Conservation (phyloP, 2,113 vertebrate genomes). For the Tachuris rubrigastra region DNA sequence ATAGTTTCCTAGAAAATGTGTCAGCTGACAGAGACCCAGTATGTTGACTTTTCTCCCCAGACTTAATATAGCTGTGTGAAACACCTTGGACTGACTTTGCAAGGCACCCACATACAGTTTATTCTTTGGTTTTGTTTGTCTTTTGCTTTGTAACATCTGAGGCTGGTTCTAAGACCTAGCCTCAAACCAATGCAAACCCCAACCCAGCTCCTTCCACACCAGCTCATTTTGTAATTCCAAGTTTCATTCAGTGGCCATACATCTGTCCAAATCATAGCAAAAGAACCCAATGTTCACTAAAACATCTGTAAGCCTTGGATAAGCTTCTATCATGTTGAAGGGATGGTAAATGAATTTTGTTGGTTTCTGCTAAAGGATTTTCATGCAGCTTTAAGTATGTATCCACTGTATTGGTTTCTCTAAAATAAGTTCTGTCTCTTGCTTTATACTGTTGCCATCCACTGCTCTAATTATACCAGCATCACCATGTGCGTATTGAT, state of each 20-base stretch:
- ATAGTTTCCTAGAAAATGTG: not conserved
- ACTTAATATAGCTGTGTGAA: not conserved
- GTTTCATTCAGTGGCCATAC: not conserved
- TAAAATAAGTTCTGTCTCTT: constrained; percentile 61
- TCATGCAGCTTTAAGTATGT: not conserved
- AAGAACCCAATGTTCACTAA: not conserved
- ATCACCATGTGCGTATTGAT: constrained; percentile 72
- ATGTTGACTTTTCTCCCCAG: not conserved
- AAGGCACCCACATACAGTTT: not conserved
- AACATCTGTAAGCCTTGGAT: not conserved
- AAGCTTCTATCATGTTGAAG: not conserved
- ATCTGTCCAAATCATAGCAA: not conserved
- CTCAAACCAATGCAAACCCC: not conserved
- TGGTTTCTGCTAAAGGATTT: not conserved
- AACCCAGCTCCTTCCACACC: not conserved
- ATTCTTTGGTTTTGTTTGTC: not conserved
- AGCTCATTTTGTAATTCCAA: not conserved
- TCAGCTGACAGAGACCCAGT: not conserved
- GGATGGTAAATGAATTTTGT: not conserved
- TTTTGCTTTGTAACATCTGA: not conserved
- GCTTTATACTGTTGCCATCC: constrained; percentile 45
- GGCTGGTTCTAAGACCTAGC: not conserved
- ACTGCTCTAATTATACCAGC: constrained; percentile 67
- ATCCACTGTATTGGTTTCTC: constrained; percentile 32
- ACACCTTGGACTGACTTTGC: not conserved